These are phyloP conservation scores for Recurvirostra avosetta DNA, from an alignment of 2,113 vertebrate species.

Conservation along the genomic window DNA sequence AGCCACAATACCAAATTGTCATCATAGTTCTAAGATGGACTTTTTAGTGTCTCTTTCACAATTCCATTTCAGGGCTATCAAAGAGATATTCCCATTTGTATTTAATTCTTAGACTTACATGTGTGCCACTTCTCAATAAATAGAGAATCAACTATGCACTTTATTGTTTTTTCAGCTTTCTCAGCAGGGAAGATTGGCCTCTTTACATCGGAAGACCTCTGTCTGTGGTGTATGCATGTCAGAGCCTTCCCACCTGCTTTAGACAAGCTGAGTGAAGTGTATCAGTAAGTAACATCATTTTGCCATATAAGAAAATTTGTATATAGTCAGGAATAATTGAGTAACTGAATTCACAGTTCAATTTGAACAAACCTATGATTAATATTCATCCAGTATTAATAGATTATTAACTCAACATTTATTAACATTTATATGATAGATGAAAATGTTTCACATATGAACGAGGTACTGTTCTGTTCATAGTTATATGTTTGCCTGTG, in stretches of 20 bases:
- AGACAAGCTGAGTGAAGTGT: background rate
- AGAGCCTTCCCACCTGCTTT: background rate
- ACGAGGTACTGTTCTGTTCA: background rate
- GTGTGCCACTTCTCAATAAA: background rate
- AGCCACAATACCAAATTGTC: background rate
- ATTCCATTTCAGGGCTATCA: background rate
- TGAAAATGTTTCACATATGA: background rate
- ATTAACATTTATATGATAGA: background rate
- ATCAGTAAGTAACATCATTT: background rate
- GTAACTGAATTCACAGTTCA: background rate
- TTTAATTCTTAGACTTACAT: background rate
- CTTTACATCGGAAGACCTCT: background rate
- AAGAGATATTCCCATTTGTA: background rate
- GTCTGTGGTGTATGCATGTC: background rate
- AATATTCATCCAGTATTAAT: background rate
- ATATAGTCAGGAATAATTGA: background rate
- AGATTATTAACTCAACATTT: background rate
- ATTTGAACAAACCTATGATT: background rate
- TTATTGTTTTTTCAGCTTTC: conserved; percentile 38
- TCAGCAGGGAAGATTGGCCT: background rate
- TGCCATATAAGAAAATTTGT: background rate
- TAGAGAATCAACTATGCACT: background rate
- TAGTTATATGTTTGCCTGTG: background rate
- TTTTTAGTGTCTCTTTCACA: background rate
- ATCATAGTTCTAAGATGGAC: background rate